Percentiles rank a stretch among this genome's conserved stretches.
Conservation (phyloP, 2,113 vertebrate species). For the Amphilophus citrinellus region DNA sequence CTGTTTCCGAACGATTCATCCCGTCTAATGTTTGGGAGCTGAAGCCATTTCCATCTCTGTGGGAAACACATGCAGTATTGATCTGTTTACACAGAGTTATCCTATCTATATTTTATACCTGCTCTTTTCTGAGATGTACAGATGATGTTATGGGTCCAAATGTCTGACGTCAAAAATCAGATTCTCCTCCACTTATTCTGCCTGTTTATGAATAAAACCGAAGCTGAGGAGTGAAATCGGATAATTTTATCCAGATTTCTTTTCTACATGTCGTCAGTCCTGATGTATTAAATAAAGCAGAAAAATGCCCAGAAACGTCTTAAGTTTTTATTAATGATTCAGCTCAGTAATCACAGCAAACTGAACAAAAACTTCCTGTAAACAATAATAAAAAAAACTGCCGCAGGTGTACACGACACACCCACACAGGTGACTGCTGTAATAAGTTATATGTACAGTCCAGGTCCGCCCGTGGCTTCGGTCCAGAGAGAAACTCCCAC, state of each 20-base stretch:
- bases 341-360: constrained; percentile 59
- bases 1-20: neutral
- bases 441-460: constrained; percentile 89
- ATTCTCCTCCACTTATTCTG: constrained; percentile 8
- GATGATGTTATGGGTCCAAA: neutral
- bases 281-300: constrained; percentile 24
- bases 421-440: constrained; percentile 63
- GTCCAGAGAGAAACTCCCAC: neutral
- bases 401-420: constrained; percentile 33
- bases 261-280: constrained; percentile 46
- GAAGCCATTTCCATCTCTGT: constrained; percentile 36
- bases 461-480: constrained; percentile 75
- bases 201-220: neutral
- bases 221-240: neutral
- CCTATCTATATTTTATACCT: neutral
- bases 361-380: constrained; percentile 62
- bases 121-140: neutral
- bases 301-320: neutral
- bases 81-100: neutral
- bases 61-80: constrained; percentile 37
- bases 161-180: neutral
- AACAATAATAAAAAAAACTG: constrained; percentile 51
- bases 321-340: constrained; percentile 87
- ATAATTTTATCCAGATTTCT: constrained; percentile 22
- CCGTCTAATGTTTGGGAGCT: neutral